Evolutionary conservation across 2,113 vertebrate genomes (phyloP).

Genomic region (Bagarius yarrelli): DNA sequence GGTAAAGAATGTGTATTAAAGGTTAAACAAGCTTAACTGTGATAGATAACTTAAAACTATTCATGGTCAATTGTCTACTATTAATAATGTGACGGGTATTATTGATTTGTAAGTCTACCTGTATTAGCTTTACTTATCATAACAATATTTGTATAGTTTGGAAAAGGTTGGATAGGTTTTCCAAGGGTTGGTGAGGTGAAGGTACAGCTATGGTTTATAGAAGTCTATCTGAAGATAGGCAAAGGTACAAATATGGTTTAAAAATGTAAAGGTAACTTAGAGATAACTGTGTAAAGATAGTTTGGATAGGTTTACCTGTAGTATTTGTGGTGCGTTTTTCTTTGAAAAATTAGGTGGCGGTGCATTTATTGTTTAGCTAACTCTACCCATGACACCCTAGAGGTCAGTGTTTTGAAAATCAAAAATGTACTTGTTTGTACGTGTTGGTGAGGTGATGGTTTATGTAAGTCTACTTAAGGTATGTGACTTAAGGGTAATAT

Average conservation of each 20-base stretch:
- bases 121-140: too few relatives aligned
- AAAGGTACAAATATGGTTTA: too few relatives aligned
- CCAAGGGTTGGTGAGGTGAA: slow-evolving; percentile 43
- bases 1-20: too few relatives aligned
- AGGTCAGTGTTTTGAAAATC: background rate
- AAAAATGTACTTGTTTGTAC: background rate
- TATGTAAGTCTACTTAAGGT: slow-evolving; percentile 55
- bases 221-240: slow-evolving; percentile 40
- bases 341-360: background rate
- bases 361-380: background rate
- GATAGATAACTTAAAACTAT: too few relatives aligned
- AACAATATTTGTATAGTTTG: too few relatives aligned
- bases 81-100: too few relatives aligned
- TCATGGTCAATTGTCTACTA: too few relatives aligned
- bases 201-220: background rate
- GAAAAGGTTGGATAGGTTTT: slow-evolving; percentile 27
- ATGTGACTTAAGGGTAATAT: too few relatives aligned
- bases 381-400: background rate
- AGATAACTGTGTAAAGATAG: background rate
- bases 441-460: background rate
- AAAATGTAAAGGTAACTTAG: background rate
- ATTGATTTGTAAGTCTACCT: background rate
- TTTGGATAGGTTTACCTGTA: slow-evolving; percentile 47
- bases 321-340: background rate
- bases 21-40: too few relatives aligned